A percentile compares a stretch with the other conserved stretches of the same genome.
Conservation (phyloP, 2,113 vertebrate genomes). For the Hydrochoerus hydrochaeris region DNA sequence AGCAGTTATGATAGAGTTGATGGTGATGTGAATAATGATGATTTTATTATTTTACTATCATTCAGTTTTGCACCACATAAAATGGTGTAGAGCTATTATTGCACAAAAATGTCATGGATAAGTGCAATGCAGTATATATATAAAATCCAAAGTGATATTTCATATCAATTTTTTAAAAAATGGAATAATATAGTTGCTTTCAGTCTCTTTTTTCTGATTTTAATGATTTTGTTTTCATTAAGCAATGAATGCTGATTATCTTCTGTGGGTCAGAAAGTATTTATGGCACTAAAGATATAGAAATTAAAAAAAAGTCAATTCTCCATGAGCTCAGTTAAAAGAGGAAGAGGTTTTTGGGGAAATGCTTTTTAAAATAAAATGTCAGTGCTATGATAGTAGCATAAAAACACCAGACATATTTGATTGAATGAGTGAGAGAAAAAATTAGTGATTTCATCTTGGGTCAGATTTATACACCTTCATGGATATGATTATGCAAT, state of each 20-base stretch:
- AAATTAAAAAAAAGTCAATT: background rate
- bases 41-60: background rate
- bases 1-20: background rate
- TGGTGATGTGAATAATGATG: background rate
- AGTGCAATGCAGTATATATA: background rate
- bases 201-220: background rate
- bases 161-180: background rate
- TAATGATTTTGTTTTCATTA: background rate
- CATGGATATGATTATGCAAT: background rate
- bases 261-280: background rate
- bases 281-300: background rate
- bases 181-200: background rate
- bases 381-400: background rate
- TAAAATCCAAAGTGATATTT: background rate
- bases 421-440: background rate
- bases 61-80: background rate
- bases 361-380: background rate
- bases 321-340: background rate
- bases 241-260: background rate
- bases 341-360: background rate
- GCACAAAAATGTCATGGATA: background rate
- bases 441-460: background rate
- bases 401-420: background rate
- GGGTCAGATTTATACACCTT: background rate
- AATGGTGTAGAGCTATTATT: background rate